A percentile compares a stretch with the other conserved stretches of the same genome.
Conservation (phyloP, 2,888 invertebrate species). For the Eulithis prunata region DNA sequence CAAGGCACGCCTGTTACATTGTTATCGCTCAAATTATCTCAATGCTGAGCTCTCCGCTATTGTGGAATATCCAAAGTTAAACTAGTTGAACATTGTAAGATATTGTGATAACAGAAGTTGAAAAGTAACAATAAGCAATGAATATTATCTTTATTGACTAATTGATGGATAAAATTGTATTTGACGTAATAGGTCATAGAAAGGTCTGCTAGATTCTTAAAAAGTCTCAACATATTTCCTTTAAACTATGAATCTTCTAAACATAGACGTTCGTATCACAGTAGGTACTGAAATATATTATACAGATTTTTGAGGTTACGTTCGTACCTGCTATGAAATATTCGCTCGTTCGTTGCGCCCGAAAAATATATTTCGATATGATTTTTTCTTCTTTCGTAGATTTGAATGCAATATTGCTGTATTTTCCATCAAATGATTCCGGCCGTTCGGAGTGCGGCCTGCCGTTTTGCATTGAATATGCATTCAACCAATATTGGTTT, state of each 20-base stretch:
- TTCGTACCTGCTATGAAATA: too few relatives aligned
- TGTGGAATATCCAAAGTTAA: conserved; percentile 41
- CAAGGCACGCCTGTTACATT: conserved; percentile 52
- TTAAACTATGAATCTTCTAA: too few relatives aligned
- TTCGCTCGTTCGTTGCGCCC: background rate
- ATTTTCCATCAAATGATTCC: conserved; percentile 11
- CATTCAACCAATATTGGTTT: conserved; percentile 22
- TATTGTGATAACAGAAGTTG: conserved; percentile 11
- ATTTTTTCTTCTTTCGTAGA: background rate
- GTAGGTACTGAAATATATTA: too few relatives aligned
- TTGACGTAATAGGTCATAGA: too few relatives aligned
- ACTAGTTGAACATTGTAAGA: conserved; percentile 36
- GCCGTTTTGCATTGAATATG: conserved; percentile 24
- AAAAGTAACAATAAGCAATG: too few relatives aligned
- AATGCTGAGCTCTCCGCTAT: conserved; percentile 43
- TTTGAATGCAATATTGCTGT: conserved; percentile 15
- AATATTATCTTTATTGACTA: too few relatives aligned
- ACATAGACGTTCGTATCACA: too few relatives aligned
- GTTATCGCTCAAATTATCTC: conserved; percentile 60
- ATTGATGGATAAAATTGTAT: too few relatives aligned
- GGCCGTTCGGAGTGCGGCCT: conserved; percentile 6
- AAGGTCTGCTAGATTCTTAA: too few relatives aligned
- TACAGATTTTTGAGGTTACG: too few relatives aligned
- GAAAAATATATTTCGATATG: background rate
- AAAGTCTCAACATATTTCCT: too few relatives aligned